Base-by-base conservation (phyloP, 1,140 invertebrate genomes). In the Tenebrio molitor region DNA sequence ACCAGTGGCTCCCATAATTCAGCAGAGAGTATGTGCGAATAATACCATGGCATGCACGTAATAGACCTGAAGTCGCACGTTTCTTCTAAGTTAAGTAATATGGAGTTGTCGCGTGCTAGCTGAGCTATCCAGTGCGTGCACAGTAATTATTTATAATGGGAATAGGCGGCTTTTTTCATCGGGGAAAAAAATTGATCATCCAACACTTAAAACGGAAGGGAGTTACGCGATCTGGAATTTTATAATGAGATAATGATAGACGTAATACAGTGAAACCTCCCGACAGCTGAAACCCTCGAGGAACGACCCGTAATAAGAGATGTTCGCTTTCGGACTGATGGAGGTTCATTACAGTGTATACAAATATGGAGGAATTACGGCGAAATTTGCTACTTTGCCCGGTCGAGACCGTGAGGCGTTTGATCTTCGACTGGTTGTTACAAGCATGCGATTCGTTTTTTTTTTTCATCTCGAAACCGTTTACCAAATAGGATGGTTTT, bases 21-120 rank as follows among this genome's bases (percentile, higher is more conserved):
- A 21, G 12, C 16, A 15, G 17, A 65, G 4, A 44, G 36, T 66
- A 29, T 66, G 64, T 66, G 64, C 64, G 42, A 66, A 66, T 66
- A 66, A 66, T 66, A 44, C 64, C 17, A 66, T 66, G 64, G 64
- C 64, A 66, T 66, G 64, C 64, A 66, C 64, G 64, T 66, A 66
- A 66, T 66, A 39, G 64, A 5, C 64, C 36, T 16, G 58, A 64
- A 66, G 64, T 66, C 34, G 64, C 64, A 66, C 64, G 64, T 66
- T 66, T 66, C 64, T 44, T 66, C 42, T 66, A 41, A 58, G 50
- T 58, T 66, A 66, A 41, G 64, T 66, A 66, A 66, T 66, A 66
- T 23, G 16, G 39, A 66, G 21, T 44, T 66, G 64, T 66, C 64
- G 64, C 64, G 64, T 66, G 64, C 64, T 66, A 44, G 25, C 21